A percentile compares a stretch with the other conserved stretches of the same genome.
Conservation (phyloP, 2,113 vertebrate genomes). For the Petaurus breviceps region DNA sequence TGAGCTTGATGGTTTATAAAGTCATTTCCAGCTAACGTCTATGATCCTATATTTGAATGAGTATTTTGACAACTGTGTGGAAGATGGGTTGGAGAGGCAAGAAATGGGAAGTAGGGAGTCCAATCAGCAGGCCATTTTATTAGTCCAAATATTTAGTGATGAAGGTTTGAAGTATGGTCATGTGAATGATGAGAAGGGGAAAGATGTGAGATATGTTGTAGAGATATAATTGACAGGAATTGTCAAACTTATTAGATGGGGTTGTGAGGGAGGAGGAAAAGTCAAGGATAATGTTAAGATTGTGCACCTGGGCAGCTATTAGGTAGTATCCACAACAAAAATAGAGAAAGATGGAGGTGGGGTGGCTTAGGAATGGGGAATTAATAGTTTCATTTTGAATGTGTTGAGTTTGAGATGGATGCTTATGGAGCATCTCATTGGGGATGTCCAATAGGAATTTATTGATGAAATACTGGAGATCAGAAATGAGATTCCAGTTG, state of each 20-base stretch:
- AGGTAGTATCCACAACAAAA: neutral
- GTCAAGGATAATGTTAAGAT: neutral
- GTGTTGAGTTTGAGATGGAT: neutral
- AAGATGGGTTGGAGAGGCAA: neutral
- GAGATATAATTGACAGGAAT: neutral
- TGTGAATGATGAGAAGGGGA: neutral
- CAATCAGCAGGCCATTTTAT: neutral
- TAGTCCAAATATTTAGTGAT: neutral
- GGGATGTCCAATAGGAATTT: neutral
- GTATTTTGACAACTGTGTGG: neutral
- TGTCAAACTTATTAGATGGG: neutral
- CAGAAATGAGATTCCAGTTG: neutral
- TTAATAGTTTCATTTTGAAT: neutral
- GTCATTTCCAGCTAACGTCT: neutral
- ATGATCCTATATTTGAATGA: neutral
- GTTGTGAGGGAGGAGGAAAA: neutral
- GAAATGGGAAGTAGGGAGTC: neutral
- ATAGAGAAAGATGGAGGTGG: neutral
- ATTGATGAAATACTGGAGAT: neutral
- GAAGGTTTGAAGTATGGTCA: neutral
- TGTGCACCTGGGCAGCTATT: neutral
- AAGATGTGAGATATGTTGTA: neutral
- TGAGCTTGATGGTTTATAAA: neutral
- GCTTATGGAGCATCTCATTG: neutral
- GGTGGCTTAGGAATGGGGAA: neutral